These are phyloP conservation scores for Sphaerodactylus townsendi DNA, from an alignment of 2,113 vertebrate genomes.

Conservation along the genomic window DNA sequence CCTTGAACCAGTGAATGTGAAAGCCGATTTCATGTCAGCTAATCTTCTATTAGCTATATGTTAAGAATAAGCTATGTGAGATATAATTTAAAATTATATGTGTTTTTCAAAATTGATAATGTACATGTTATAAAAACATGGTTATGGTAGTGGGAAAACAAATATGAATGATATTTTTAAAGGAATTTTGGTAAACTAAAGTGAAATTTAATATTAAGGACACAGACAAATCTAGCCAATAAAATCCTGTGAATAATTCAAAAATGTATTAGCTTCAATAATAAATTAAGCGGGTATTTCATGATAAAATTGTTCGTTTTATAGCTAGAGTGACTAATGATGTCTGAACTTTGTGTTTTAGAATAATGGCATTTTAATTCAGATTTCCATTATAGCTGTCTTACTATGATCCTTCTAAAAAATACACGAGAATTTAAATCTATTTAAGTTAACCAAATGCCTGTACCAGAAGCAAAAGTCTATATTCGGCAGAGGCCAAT, in stretches of 20 bases:
- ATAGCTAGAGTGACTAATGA: slow-evolving; percentile 41
- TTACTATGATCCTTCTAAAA: slow-evolving; percentile 11
- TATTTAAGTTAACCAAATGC: slow-evolving; percentile 36
- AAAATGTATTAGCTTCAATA: slow-evolving; percentile 64
- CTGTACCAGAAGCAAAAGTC: slow-evolving; percentile 17
- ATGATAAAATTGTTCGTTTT: slow-evolving; percentile 57
- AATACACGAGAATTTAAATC: slow-evolving; percentile 27
- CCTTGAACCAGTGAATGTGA: slow-evolving; percentile 28
- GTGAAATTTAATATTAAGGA: slow-evolving; percentile 40
- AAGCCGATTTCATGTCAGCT: slow-evolving; percentile 46
- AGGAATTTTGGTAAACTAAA: slow-evolving; percentile 12
- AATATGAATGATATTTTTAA: slow-evolving; percentile 1
- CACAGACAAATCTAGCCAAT: slow-evolving; percentile 43
- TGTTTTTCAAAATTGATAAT: slow-evolving; percentile 36
- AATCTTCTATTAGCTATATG: slow-evolving; percentile 33
- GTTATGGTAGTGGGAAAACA: background rate
- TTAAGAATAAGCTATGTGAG: slow-evolving; percentile 51
- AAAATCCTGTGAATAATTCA: slow-evolving; percentile 66
- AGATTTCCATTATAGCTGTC: slow-evolving; percentile 40
- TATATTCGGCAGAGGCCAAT: too few species aligned
- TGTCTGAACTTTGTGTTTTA: slow-evolving; percentile 50
- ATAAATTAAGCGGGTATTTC: slow-evolving; percentile 51
- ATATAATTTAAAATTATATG: background rate
- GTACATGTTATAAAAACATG: slow-evolving; percentile 19
- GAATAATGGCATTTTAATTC: slow-evolving; percentile 60